Percentiles rank a stretch among this genome's conserved stretches.
Evolutionary conservation across 2,797 vertebrate species (phyloP).

Genomic region (Lerista edwardsae): DNA sequence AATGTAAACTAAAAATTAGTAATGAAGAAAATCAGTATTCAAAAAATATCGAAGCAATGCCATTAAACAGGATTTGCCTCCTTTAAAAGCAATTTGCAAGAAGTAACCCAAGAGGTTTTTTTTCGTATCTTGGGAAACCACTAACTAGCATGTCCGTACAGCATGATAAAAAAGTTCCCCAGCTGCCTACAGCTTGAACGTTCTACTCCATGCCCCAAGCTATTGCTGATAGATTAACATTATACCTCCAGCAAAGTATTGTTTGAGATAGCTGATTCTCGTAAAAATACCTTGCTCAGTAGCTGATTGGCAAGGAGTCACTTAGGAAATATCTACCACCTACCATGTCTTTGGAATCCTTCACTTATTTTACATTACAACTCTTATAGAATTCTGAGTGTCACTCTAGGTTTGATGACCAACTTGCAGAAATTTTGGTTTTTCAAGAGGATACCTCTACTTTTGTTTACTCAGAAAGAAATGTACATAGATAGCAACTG

Average conservation of each 20-base stretch:
- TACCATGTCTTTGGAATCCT: not conserved
- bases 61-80: not conserved
- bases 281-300: not conserved
- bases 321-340: slow-evolving; percentile 1
- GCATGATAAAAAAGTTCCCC: not conserved
- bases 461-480: not conserved
- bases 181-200: not conserved
- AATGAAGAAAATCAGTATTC: not conserved
- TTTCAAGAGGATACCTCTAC: not conserved
- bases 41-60: not conserved
- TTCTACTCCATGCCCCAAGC: not conserved
- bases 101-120: not conserved
- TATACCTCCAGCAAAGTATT: not conserved
- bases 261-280: not conserved
- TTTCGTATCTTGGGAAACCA: not conserved
- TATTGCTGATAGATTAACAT: slow-evolving; percentile 9
- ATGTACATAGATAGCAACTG: not conserved
- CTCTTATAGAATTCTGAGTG: not conserved
- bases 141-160: not conserved
- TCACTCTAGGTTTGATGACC: slow-evolving; percentile 18
- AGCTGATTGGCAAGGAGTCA: slow-evolving; percentile 12
- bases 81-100: not conserved
- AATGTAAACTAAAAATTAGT: not conserved
- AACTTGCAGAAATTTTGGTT: slow-evolving; percentile 9
- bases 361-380: slow-evolving; percentile 20